A percentile compares a stretch with the other conserved stretches of the same genome.
phyloP scores from a whole-genome alignment of 2,888 invertebrate species.

The Sericinus montela region DNA sequence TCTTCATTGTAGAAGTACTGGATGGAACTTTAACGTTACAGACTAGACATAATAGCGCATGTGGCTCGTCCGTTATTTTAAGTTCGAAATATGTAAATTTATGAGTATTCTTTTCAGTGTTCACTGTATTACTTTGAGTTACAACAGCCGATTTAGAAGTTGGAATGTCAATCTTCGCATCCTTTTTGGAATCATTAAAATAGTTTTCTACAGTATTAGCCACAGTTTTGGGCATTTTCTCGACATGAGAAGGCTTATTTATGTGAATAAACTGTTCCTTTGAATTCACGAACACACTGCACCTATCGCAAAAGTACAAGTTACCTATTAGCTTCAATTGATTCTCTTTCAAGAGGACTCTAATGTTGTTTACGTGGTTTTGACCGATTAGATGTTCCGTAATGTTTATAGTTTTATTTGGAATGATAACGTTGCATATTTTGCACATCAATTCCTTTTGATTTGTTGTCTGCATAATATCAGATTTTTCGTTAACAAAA shows the following conservation, averaged over 20 bases:
- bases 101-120: not conserved
- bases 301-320: not conserved
- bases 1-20: not conserved
- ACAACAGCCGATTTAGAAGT: not conserved
- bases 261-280: not conserved
- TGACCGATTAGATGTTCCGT: not conserved
- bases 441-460: not conserved
- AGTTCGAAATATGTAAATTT: not conserved
- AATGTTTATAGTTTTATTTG: not conserved
- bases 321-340: not conserved
- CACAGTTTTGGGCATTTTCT: not conserved
- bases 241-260: not conserved
- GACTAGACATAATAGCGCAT: conserved; percentile 1
- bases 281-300: not conserved
- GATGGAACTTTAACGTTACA: conserved; percentile 2
- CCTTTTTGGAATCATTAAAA: not conserved
- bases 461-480: not conserved
- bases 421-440: not conserved
- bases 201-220: not conserved
- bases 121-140: not conserved
- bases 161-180: not conserved
- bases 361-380: not conserved
- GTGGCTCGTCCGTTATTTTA: not conserved
- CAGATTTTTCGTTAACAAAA: not conserved
- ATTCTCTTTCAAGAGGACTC: not conserved